Conservation (phyloP, 2,888 invertebrate genomes). For the Toxonevra muliebris region DNA sequence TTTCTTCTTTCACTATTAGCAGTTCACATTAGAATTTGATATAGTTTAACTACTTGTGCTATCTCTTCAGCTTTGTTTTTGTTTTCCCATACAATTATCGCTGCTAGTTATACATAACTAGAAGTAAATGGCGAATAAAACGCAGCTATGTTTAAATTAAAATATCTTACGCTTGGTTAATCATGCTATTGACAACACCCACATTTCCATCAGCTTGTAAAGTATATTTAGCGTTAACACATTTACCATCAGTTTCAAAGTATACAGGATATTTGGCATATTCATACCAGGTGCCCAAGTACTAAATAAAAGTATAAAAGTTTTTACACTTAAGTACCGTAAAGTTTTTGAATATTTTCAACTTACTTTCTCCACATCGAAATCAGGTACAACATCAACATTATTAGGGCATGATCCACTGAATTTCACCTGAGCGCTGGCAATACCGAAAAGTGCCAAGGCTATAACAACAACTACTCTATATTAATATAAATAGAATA, state of each 20-base stretch:
- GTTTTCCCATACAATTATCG: too few relatives aligned
- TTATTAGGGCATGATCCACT: slow-evolving; percentile 33
- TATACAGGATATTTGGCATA: slow-evolving; percentile 76
- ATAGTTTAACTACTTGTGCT: too few relatives aligned
- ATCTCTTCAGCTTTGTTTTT: too few relatives aligned
- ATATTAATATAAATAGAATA: too few relatives aligned
- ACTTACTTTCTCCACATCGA: slow-evolving; percentile 28
- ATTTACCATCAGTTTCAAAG: slow-evolving; percentile 76
- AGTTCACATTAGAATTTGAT: too few relatives aligned
- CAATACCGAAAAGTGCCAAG: slow-evolving; percentile 15
- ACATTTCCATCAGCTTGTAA: slow-evolving; percentile 64
- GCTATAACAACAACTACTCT: background rate
- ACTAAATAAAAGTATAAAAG: slow-evolving; percentile 58
- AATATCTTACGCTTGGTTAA: too few relatives aligned
- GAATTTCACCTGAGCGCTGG: slow-evolving; percentile 30
- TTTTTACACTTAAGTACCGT: background rate
- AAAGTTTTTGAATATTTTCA: background rate
- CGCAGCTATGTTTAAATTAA: too few relatives aligned
- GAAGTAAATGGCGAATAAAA: too few relatives aligned
- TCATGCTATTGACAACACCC: slow-evolving; percentile 63
- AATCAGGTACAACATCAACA: slow-evolving; percentile 31
- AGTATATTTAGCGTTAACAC: slow-evolving; percentile 73
- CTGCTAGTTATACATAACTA: too few relatives aligned
- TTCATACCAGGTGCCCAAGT: slow-evolving; percentile 79
- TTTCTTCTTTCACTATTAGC: too few relatives aligned